These are phyloP conservation scores for Lemur catta DNA, from an alignment of 2,797 vertebrate genomes.

Conservation along the genomic window DNA sequence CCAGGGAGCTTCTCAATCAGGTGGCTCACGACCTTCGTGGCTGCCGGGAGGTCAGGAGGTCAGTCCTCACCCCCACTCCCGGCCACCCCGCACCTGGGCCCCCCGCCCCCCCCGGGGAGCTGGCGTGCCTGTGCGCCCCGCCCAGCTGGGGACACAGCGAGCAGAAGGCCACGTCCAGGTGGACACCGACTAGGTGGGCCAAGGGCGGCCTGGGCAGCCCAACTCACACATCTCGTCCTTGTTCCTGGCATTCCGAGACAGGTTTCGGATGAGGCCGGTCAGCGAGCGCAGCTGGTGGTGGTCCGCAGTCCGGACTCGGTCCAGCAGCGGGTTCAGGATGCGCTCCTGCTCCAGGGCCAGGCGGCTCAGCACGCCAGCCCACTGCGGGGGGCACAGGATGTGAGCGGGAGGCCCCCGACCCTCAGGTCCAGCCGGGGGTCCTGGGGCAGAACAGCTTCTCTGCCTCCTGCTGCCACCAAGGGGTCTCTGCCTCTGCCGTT, in stretches of 20 bases:
- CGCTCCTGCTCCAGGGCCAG: conserved; percentile 92
- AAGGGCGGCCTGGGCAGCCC: accelerated
- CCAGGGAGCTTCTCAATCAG: conserved; percentile 90
- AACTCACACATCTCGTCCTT: conserved; percentile 94
- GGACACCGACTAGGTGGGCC: accelerated
- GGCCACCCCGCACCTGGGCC: accelerated
- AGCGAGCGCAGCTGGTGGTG: conserved; percentile 91
- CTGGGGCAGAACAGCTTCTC: neutral
- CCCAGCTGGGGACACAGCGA: too few species aligned
- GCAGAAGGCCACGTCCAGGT: neutral
- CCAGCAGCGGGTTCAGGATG: conserved; percentile 89
- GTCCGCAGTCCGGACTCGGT: conserved; percentile 86
- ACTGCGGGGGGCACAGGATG: conserved; percentile 81
- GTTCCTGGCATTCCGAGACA: conserved; percentile 90
- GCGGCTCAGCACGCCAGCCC: conserved; percentile 91
- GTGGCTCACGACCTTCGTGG: conserved; percentile 88
- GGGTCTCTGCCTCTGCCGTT: neutral
- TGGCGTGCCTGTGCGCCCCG: neutral
- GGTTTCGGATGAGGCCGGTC: conserved; percentile 93
- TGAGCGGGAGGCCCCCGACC: neutral
- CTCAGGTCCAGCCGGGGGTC: neutral
- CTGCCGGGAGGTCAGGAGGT: conserved; percentile 75
- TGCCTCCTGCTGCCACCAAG: neutral
- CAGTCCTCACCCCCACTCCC: neutral
- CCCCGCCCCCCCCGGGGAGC: neutral